Evolutionary conservation across 2,888 invertebrate species (phyloP), one percentile per base, ranked within the genome.

Genomic region (Thymelicus acteon): DNA sequence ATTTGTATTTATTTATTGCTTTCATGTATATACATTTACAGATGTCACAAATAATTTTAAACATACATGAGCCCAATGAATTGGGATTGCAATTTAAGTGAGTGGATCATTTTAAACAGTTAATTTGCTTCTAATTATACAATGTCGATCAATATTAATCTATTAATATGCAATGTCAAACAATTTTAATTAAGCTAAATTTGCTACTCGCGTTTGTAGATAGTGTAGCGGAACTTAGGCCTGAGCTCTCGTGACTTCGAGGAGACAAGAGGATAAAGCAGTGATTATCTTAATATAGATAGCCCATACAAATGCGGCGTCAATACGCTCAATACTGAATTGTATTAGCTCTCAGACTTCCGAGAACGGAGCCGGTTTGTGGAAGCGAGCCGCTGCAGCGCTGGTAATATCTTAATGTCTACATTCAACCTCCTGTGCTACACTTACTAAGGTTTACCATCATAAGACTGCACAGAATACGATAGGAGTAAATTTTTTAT

Each of bases 321-420:
- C 52, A 52, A 19, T 52, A 7, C 19, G 0, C 8, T 52, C 52
- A 2, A 52, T 52, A 15, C 8, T 19, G 15, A 52, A 52, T 52
- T 19, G 40, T 40, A 40, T 40, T 15, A 49, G 49, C 49, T 15
- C 13, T 13, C 6, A 48, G 48, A 13, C 12, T 48, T 48, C 48
- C 52, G 19, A 52, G 52, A 52, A 52, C 52, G 7, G 52, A 52
- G 19, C 8, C 52, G 52, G 52, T 19, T 52, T n/a, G 19, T 19
- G 8, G 52, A 48, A 48, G 13, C 19, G 19, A 52, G 13, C 52
- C 13, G 52, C 8, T n/a, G n/a, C n/a, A n/a, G n/a, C n/a, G n/a
- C n/a, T 54, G 13, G 31, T 60, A 60, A 60, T 60, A 60, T 60
- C 19, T 44, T 40, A 61, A 61, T 61, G 61, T 47, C 60, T 60